phyloP scores from a whole-genome alignment of 2,888 invertebrate genomes.

The Thumatha senex region DNA sequence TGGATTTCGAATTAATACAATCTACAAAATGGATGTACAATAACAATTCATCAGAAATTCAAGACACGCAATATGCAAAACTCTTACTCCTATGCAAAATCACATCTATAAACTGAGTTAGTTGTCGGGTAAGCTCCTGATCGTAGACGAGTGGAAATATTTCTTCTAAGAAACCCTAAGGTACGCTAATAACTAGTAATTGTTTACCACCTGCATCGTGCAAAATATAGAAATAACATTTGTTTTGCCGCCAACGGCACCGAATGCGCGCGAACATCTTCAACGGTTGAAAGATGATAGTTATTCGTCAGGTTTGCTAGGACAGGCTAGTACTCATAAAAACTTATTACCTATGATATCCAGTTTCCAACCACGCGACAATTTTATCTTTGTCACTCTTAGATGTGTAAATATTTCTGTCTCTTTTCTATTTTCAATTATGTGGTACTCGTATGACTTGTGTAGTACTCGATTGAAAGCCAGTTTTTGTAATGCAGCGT shows the following conservation, averaged over 20 bases:
- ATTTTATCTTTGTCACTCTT: slow-evolving; percentile 26
- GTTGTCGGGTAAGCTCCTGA: too few species aligned
- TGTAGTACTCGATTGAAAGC: slow-evolving; percentile 35
- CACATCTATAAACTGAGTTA: too few species aligned
- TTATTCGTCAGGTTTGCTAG: slow-evolving; percentile 26
- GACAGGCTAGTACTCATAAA: slow-evolving; percentile 15
- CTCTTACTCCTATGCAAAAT: too few species aligned
- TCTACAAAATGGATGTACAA: too few species aligned
- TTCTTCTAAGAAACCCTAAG: not conserved
- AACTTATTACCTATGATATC: slow-evolving; percentile 20
- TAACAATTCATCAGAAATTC: too few species aligned
- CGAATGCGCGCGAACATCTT: not conserved
- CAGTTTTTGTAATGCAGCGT: slow-evolving; percentile 35
- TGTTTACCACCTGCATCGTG: not conserved
- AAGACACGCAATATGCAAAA: too few species aligned
- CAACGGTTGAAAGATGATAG: slow-evolving; percentile 8
- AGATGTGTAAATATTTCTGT: not conserved
- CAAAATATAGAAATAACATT: not conserved
- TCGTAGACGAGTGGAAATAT: too few species aligned
- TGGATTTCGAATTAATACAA: too few species aligned
- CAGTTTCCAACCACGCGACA: slow-evolving; percentile 38
- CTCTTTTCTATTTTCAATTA: slow-evolving; percentile 8
- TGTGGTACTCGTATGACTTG: slow-evolving; percentile 26
- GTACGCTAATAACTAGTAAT: not conserved
- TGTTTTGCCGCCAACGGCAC: not conserved